These are phyloP conservation scores for Meloidogyne chitwoodi DNA, from an alignment of 1,140 invertebrate species.

Conservation along the genomic window DNA sequence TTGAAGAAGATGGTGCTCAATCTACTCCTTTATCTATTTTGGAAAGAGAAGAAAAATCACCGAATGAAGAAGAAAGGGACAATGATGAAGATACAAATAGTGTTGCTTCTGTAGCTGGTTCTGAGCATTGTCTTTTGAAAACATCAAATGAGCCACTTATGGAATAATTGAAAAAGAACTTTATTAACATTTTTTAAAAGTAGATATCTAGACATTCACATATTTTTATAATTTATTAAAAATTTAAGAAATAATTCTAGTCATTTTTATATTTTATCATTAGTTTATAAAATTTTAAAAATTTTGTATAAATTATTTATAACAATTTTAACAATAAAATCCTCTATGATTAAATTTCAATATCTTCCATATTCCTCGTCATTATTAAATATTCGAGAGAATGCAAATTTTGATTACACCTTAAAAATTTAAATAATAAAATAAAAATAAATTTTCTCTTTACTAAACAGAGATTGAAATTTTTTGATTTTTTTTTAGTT, in stretches of 20 bases:
- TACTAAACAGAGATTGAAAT: too few relatives aligned
- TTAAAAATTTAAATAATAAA: neutral
- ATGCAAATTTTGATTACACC: slow-evolving; percentile 5
- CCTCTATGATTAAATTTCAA: neutral
- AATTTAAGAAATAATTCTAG: too few relatives aligned
- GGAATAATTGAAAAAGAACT: neutral
- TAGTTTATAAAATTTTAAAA: too few relatives aligned
- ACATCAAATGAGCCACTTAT: slow-evolving; percentile 3
- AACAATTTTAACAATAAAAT: too few relatives aligned
- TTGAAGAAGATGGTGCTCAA: slow-evolving; percentile 8
- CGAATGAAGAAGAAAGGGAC: slow-evolving; percentile 6
- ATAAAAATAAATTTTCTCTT: too few relatives aligned
- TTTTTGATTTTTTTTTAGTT: too few relatives aligned
- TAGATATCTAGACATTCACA: neutral
- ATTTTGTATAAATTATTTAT: too few relatives aligned
- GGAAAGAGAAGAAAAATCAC: neutral
- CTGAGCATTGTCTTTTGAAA: slow-evolving; percentile 15
- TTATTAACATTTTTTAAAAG: too few relatives aligned
- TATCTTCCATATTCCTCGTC: slow-evolving; percentile 1
- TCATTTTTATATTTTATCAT: too few relatives aligned
- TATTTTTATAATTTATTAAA: too few relatives aligned
- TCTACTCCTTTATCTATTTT: neutral
- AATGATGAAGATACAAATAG: slow-evolving; percentile 33
- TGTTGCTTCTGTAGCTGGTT: slow-evolving; percentile 30
- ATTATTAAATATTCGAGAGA: slow-evolving; percentile 10